Percentiles rank a stretch among this genome's conserved stretches.
phyloP scores from a whole-genome alignment of 2,888 invertebrate genomes.

The Ochropleura leucogaster region DNA sequence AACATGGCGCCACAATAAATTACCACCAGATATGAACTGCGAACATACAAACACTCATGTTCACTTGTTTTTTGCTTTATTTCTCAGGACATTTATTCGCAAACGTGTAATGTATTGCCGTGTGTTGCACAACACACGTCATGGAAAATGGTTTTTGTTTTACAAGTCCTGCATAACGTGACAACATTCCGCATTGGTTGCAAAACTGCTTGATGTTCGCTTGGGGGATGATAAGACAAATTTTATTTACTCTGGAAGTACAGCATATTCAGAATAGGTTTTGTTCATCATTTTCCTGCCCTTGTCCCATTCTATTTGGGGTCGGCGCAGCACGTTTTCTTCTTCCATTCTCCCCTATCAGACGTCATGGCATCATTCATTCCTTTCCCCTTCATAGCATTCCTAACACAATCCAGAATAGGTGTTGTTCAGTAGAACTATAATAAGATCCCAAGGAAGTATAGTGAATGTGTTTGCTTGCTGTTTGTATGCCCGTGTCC shows the following conservation, averaged over 20 bases:
- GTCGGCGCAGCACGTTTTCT: no score
- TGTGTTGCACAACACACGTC: constrained; percentile 52
- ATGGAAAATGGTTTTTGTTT: constrained; percentile 49
- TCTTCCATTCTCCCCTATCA: no score
- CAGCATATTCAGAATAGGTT: neutral
- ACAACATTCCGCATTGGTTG: constrained; percentile 27
- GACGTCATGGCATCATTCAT: no score
- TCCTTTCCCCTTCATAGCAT: no score
- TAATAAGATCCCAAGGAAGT: neutral
- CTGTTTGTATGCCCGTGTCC: neutral
- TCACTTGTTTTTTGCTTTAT: constrained; percentile 66
- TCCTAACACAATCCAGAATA: no score
- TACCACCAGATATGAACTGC: constrained; percentile 74
- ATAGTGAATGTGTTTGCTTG: neutral
- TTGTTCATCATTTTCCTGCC: neutral
- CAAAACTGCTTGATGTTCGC: constrained; percentile 3
- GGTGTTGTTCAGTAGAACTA: constrained; percentile 1
- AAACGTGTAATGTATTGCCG: constrained; percentile 48
- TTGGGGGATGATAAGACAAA: constrained; percentile 9
- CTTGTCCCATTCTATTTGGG: no score
- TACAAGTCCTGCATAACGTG: constrained; percentile 40
- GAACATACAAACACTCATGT: constrained; percentile 70
- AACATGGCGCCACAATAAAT: constrained; percentile 77
- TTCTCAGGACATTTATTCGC: constrained; percentile 65
- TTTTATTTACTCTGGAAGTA: constrained; percentile 12